Evolutionary conservation across 2,797 vertebrate species (phyloP).

Genomic region (Hydrocynus forskahlii): DNA sequence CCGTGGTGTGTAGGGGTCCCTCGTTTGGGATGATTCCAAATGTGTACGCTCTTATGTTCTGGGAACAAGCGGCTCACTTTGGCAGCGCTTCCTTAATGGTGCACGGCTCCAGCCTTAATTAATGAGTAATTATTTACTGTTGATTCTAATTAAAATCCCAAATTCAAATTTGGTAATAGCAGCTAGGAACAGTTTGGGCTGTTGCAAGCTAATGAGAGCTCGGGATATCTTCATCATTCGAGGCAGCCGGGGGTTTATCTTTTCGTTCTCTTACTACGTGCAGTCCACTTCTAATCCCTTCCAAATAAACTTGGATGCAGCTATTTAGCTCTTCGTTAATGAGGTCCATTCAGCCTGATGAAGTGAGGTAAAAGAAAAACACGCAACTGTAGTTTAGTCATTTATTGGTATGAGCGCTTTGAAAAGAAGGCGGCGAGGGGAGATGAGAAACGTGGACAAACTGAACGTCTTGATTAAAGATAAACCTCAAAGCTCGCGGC

Average conservation of each 20-base stretch:
- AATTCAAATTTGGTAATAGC: conserved; percentile 38
- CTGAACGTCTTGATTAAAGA: background rate
- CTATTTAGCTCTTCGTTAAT: too few species aligned
- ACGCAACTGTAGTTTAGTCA: background rate
- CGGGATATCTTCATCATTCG: background rate
- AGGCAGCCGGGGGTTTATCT: background rate
- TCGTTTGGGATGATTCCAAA: background rate
- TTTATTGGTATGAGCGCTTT: background rate
- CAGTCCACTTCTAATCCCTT: too few species aligned
- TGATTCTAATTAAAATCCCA: conserved; percentile 58
- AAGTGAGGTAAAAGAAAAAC: too few species aligned
- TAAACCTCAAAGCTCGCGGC: conserved; percentile 4
- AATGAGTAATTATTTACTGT: conserved; percentile 59
- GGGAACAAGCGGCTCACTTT: conserved; percentile 17
- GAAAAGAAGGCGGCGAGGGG: background rate
- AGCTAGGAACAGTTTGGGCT: too few species aligned
- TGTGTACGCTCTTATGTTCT: conserved; percentile 34
- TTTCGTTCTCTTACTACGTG: too few species aligned
- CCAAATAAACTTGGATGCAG: background rate
- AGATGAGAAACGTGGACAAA: conserved; percentile 4
- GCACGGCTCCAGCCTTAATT: conserved; percentile 52
- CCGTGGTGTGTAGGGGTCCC: background rate
- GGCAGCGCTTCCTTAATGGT: conserved; percentile 37
- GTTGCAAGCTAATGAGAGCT: too few species aligned
- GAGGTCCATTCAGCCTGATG: background rate